These are phyloP conservation scores for Pseudorasbora parva DNA, from an alignment of 2,113 vertebrate genomes.

Conservation along the genomic window DNA sequence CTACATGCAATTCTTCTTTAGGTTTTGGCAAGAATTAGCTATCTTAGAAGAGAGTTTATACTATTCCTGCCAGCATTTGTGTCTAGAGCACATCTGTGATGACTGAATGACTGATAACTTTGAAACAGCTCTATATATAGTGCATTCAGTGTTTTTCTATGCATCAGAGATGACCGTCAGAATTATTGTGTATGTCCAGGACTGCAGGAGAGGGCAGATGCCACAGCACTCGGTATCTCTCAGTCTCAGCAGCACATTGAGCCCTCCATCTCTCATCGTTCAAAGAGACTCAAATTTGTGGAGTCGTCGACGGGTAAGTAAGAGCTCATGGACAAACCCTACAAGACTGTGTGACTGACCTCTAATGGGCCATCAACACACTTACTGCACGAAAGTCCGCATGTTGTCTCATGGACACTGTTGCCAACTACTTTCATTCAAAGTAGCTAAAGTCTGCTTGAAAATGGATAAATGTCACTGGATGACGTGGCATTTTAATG, in stretches of 20 bases:
- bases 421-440: not conserved
- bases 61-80: not conserved
- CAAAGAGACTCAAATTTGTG: slow-evolving; percentile 66
- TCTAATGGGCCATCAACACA: not conserved
- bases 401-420: not conserved
- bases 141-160: not conserved
- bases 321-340: not conserved
- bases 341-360: not conserved
- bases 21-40: not conserved
- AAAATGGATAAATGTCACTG: not conserved
- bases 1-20: not conserved
- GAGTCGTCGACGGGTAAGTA: slow-evolving; percentile 49
- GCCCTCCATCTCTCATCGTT: slow-evolving; percentile 47
- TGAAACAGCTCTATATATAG: not conserved
- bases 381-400: not conserved
- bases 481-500: not conserved
- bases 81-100: not conserved
- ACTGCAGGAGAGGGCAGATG: slow-evolving; percentile 40
- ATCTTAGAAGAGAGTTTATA: not conserved
- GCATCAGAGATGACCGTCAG: slow-evolving; percentile 1
- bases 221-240: slow-evolving; percentile 25
- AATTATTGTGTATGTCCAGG: slow-evolving; percentile 49
- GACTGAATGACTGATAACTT: too few species aligned
- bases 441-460: not conserved
- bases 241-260: slow-evolving; percentile 55